Base-by-base conservation (phyloP, 2,888 invertebrate genomes). In the Protophormia terraenovae region DNA sequence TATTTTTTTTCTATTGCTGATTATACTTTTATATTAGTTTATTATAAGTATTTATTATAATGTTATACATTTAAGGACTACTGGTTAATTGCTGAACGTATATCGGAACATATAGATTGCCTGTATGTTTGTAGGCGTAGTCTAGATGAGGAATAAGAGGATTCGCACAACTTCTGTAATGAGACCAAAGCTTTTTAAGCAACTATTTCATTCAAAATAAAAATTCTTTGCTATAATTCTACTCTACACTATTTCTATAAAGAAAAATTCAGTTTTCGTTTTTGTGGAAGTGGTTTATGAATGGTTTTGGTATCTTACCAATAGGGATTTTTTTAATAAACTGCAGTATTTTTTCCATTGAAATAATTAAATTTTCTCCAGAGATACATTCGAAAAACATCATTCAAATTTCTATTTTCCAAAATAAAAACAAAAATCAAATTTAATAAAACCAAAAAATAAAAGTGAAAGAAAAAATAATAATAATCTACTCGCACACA, bases 271-370 rank as follows among this genome's bases (percentile, higher is more conserved):
- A 12, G 35, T 69, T 60, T 73, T 55, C 60, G 29, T 8, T 67
- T 82, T 82, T 76, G 38, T 62, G 35, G 50, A 45, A 58, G 67
- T 78, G 69, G 77, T 55, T 81, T 77, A 14, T 64, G 32, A 81
- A 81, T 75, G 47, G 22, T 71, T 78, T 73, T 73, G 27, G 45
- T 71, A 45, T 79, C 78, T 77, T 85, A 79, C 71, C 82, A 79
- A 71, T 75, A 50, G 69, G 82, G 78, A 85, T 45, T 79, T 82
- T 78, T 75, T 78, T 79, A 79, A 85, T 85, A 85, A 85, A 85
- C 85, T 85, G 85, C 85, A 82, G 85, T 79, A 85, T 71, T 85
- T 85, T 85, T 85, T 71, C 85, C 69, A 85, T 85, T 82, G 82
- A 78, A 79, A 75, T 85, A 85, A 85, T 85, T 85, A 79, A 85